Conservation (phyloP, 2,113 vertebrate genomes). For the Erythrocercus mccallii region DNA sequence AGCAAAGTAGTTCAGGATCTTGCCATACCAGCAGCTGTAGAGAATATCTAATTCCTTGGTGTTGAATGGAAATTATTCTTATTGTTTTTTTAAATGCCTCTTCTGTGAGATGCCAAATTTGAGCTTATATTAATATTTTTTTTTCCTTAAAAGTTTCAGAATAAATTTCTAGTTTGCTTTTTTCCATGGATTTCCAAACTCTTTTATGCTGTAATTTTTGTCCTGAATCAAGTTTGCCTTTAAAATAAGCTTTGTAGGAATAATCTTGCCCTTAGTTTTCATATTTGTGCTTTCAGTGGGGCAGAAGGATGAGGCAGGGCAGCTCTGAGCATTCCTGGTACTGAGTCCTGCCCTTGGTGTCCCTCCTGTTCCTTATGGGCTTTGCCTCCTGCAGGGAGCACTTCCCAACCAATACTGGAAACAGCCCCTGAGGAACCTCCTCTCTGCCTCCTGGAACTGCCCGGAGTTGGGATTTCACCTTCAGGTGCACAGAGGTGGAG, state of each 20-base stretch:
- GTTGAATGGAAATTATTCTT: background rate
- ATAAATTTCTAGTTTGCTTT: background rate
- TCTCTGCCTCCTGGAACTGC: background rate
- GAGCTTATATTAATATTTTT: background rate
- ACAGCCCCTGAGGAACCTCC: background rate
- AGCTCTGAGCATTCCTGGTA: background rate
- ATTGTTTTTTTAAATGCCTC: background rate
- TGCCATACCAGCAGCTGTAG: background rate
- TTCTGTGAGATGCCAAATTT: background rate
- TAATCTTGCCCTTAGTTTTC: background rate
- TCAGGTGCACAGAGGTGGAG: background rate
- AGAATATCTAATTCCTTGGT: background rate
- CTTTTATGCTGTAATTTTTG: background rate
- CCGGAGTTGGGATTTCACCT: background rate
- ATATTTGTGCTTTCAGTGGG: background rate
- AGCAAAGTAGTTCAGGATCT: background rate
- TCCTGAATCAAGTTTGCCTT: background rate
- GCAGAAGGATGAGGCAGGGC: background rate
- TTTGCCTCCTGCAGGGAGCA: background rate
- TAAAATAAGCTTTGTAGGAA: background rate
- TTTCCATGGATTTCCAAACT: background rate
- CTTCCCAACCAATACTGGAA: background rate
- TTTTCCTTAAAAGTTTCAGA: background rate
- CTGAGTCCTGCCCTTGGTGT: background rate
- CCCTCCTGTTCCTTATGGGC: background rate